These are phyloP conservation scores for Eremobia ochroleuca DNA, from an alignment of 2,888 invertebrate genomes.

Conservation along the genomic window DNA sequence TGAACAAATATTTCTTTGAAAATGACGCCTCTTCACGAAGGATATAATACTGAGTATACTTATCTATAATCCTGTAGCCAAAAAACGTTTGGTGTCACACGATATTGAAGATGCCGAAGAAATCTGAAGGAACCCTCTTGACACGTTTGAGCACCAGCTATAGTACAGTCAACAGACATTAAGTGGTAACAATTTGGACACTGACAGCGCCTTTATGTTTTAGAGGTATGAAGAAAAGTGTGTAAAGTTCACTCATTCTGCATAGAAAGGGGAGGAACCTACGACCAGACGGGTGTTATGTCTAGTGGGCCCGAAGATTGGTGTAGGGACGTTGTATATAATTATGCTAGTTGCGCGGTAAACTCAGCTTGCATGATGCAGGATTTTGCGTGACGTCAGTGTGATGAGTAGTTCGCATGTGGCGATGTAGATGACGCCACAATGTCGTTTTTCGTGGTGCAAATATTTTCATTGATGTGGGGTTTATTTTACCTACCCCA, in stretches of 20 bases:
- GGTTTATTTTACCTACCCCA: not conserved
- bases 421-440: too few relatives aligned
- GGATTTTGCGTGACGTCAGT: not conserved
- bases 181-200: slow-evolving; percentile 1
- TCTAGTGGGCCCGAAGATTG: not conserved
- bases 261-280: not conserved
- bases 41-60: slow-evolving; percentile 35
- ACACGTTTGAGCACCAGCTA: slow-evolving; percentile 33
- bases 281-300: not conserved
- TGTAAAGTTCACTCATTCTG: not conserved
- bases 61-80: slow-evolving; percentile 35
- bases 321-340: not conserved
- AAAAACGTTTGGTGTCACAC: slow-evolving; percentile 48
- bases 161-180: not conserved
- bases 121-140: slow-evolving; percentile 60
- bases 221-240: not conserved
- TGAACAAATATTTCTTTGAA: slow-evolving; percentile 9
- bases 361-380: not conserved
- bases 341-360: not conserved
- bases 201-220: not conserved
- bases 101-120: slow-evolving; percentile 57
- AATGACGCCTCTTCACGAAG: slow-evolving; percentile 9
- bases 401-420: too few relatives aligned
- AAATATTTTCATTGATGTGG: not conserved
- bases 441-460: not conserved